phyloP scores from a whole-genome alignment of 2,888 invertebrate species.

The Caenorhabditis panamensis region DNA sequence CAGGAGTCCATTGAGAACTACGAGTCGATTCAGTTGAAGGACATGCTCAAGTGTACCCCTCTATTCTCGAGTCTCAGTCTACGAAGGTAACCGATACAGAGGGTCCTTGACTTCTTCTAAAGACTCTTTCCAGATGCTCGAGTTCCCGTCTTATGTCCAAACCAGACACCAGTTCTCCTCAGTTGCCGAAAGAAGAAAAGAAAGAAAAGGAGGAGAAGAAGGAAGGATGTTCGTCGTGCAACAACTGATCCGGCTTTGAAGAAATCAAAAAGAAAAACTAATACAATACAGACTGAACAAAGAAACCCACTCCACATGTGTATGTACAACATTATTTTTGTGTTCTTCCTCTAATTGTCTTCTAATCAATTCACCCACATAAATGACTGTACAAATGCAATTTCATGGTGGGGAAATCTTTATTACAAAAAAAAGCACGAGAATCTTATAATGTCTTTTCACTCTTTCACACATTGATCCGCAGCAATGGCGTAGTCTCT shows the following conservation, averaged over 20 bases:
- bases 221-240: slow-evolving; percentile 31
- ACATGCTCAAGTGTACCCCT: slow-evolving; percentile 80
- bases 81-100: slow-evolving; percentile 59
- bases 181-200: slow-evolving; percentile 24
- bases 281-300: background rate
- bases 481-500: slow-evolving; percentile 18
- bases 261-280: no score
- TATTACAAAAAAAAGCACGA: no score
- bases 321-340: slow-evolving; percentile 36
- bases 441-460: no score
- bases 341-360: no score
- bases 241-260: slow-evolving; percentile 20
- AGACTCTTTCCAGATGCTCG: slow-evolving; percentile 60
- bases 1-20: slow-evolving; percentile 82
- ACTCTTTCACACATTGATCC: background rate
- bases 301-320: slow-evolving; percentile 17
- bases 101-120: slow-evolving; percentile 9
- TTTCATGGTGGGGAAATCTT: no score
- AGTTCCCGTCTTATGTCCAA: slow-evolving; percentile 67
- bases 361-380: no score
- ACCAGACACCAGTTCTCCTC: slow-evolving; percentile 39
- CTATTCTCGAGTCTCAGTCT: slow-evolving; percentile 78
- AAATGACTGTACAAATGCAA: no score
- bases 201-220: slow-evolving; percentile 25
- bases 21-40: slow-evolving; percentile 81